Evolutionary conservation across 2,113 vertebrate genomes (phyloP).

Genomic region (Pimephales promelas): DNA sequence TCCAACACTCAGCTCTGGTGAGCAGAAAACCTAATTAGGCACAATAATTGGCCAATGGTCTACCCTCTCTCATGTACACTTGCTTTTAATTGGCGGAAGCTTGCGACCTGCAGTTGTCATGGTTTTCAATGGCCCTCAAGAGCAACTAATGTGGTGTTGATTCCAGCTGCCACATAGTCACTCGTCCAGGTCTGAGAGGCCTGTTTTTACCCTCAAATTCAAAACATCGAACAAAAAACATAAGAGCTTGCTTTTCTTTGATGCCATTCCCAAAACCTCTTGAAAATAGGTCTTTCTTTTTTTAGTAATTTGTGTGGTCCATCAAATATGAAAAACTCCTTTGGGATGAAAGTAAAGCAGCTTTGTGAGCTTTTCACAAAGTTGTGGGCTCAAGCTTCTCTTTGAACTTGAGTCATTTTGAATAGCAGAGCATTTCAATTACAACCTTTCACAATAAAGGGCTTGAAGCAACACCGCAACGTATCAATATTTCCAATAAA

Average conservation of each 20-base stretch:
- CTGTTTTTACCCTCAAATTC: constrained; percentile 7
- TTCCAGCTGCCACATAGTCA: constrained; percentile 10
- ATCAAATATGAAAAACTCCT: constrained; percentile 5
- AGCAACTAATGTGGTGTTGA: constrained; percentile 34
- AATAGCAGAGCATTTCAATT: constrained; percentile 41
- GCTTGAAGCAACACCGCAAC: constrained; percentile 35
- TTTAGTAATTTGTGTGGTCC: neutral
- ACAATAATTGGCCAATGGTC: constrained; percentile 61
- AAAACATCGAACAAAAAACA: neutral
- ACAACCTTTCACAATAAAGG: constrained; percentile 31
- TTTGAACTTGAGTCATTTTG: constrained; percentile 18
- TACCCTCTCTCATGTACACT: constrained; percentile 46
- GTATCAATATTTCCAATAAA: constrained; percentile 43
- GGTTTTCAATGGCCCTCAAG: constrained; percentile 37
- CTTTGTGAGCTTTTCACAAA: neutral
- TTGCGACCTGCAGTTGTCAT: constrained; percentile 25
- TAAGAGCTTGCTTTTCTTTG: constrained; percentile 25
- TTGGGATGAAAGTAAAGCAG: constrained; percentile 7
- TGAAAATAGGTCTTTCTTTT: neutral
- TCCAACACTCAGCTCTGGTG: constrained; percentile 2
- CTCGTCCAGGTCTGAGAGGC: constrained; percentile 19
- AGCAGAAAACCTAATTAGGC: constrained; percentile 62
- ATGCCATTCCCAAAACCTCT: constrained; percentile 38
- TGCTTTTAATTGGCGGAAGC: constrained; percentile 52
- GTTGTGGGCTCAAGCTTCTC: neutral